These are phyloP conservation scores for Iguana delicatissima DNA, from an alignment of 2,797 vertebrate genomes.

Conservation along the genomic window DNA sequence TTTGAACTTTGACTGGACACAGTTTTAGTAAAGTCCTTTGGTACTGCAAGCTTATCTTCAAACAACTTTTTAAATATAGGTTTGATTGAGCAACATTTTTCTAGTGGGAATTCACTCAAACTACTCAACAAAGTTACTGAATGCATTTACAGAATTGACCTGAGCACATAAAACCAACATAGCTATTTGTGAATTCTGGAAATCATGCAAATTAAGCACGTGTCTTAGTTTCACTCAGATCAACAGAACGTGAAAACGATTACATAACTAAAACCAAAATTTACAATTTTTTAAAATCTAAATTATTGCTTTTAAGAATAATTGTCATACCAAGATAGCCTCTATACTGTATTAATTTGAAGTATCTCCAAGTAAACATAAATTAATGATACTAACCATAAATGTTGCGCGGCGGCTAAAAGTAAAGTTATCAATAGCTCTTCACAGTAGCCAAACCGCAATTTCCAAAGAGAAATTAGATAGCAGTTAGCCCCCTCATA, in stretches of 20 bases:
- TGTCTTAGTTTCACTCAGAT: background rate
- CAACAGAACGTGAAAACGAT: background rate
- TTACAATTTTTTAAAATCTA: slow-evolving; percentile 19
- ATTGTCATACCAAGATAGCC: slow-evolving; percentile 21
- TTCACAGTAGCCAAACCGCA: slow-evolving; percentile 63
- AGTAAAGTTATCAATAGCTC: slow-evolving; percentile 60
- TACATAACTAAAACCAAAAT: background rate
- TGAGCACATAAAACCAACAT: background rate
- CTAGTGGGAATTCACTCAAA: background rate
- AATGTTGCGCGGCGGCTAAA: slow-evolving; percentile 61
- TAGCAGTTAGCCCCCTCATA: slow-evolving; percentile 61
- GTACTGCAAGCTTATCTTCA: background rate
- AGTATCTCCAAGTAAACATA: slow-evolving; percentile 60
- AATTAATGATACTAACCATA: slow-evolving; percentile 64
- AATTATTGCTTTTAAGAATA: slow-evolving; percentile 44
- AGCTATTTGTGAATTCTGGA: background rate
- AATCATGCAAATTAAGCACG: background rate
- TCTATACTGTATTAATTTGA: slow-evolving; percentile 35
- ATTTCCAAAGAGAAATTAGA: slow-evolving; percentile 64
- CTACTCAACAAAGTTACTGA: background rate
- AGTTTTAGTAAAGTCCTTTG: background rate
- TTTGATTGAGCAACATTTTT: background rate
- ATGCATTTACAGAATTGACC: background rate
- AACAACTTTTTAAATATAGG: background rate
- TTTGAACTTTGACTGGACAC: background rate